These are phyloP conservation scores for Drosophila rubida DNA, from an alignment of 2,888 invertebrate genomes.

Conservation along the genomic window DNA sequence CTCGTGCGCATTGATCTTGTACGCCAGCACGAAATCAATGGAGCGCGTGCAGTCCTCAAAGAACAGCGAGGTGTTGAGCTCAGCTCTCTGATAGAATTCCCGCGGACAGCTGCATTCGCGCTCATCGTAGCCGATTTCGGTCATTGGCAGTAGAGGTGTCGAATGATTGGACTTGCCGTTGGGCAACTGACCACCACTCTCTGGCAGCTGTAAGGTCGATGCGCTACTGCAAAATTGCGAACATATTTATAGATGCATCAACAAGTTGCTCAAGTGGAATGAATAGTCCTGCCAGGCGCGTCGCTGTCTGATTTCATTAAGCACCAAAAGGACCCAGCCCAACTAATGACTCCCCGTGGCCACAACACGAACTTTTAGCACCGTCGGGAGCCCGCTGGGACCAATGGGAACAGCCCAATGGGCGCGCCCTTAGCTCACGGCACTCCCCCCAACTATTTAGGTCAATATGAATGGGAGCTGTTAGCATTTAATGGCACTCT, in stretches of 20 bases:
- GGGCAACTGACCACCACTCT: slow-evolving; percentile 41
- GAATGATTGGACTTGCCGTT: slow-evolving; percentile 56
- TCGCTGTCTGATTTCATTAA: slow-evolving; percentile 29
- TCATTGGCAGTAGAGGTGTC: slow-evolving; percentile 76
- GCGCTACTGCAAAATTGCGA: slow-evolving; percentile 52
- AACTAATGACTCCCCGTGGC: slow-evolving; percentile 29
- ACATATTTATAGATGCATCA: slow-evolving; percentile 6
- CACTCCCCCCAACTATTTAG: slow-evolving; percentile 19
- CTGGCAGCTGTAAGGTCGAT: slow-evolving; percentile 66
- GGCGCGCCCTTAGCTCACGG: slow-evolving; percentile 12
- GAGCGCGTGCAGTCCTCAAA: slow-evolving; percentile 90
- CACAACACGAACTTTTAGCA: neutral
- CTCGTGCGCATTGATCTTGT: slow-evolving; percentile 88
- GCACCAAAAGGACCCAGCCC: slow-evolving; percentile 4
- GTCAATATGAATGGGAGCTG: slow-evolving; percentile 36
- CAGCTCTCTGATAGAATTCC: slow-evolving; percentile 68
- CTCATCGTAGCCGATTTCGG: slow-evolving; percentile 70
- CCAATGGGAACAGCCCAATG: slow-evolving; percentile 2
- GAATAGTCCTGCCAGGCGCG: neutral
- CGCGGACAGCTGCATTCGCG: slow-evolving; percentile 73
- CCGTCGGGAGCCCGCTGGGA: slow-evolving; percentile 9
- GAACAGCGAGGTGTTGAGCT: slow-evolving; percentile 86
- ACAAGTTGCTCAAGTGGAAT: slow-evolving; percentile 2
- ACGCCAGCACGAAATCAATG: slow-evolving; percentile 92
- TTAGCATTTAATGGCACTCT: slow-evolving; percentile 32